Evolutionary conservation across 2,888 invertebrate genomes (phyloP), one percentile per base, ranked within the genome.

Genomic region (Pyrrhia umbra): DNA sequence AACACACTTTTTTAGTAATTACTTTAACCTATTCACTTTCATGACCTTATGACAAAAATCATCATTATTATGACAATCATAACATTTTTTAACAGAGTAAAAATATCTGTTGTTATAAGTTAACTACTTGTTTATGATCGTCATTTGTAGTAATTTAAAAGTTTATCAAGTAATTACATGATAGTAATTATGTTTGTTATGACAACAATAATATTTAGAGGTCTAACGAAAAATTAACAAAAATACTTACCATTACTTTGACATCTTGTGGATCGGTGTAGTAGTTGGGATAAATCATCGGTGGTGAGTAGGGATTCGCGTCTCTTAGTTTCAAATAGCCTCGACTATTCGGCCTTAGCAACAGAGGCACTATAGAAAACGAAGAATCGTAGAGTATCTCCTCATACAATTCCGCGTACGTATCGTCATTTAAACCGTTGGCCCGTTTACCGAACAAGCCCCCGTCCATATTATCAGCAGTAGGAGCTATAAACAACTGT

Each of bases 231-330:
- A 13, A 23, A 50, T 57, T 27, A 37, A 39, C 55, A 16, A 42
- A n/a, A 37, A 13, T 54, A 88, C 95, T 93, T 96, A 97, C 97
- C 94, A 97, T 89, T 56, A 96, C 90, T 75, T 96, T 95, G 20
- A 98, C 85, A 85, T 98, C 98, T 34, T 96, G 89, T 0, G 96
- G 96, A 81, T 97, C 96, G 0, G 95, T 90, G 81, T 96, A 97
- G 88, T 99, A 99, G 88, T 98, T 98, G 0, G 99, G 97, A 88
- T 97, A 97, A 65, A 99, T 98, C n/a, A 96, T 88, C 0, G 99
- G 98, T 74, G 97, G 96, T 0, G 96, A 95, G 57, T 95, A 93
- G 0, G 98, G 97, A 85, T 97, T 95, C 0, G 93, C 92, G 49
- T 97, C 96, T 75, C 94, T 95, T 1, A 99, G 90, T 75, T 96